These are phyloP conservation scores for Meriones unguiculatus DNA, from an alignment of 2,113 vertebrate species.

Conservation along the genomic window DNA sequence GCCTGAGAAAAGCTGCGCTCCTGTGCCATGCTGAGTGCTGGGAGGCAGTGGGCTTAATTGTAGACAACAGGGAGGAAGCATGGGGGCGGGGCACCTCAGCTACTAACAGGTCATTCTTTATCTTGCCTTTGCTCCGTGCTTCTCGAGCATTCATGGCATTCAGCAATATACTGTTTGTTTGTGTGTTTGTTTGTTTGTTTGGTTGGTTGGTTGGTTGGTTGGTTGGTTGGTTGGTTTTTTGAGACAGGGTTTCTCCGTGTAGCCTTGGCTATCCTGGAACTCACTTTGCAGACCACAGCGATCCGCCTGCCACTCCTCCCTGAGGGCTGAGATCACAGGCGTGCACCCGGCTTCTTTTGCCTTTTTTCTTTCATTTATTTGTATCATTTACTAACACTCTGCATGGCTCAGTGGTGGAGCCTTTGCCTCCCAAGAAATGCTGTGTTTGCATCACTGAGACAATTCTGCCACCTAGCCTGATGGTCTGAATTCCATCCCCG, in stretches of 20 bases:
- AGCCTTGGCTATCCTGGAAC: too few species aligned
- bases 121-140: neutral
- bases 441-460: neutral
- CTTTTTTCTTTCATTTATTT: neutral
- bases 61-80: neutral
- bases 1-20: neutral
- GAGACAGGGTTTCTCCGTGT: too few species aligned
- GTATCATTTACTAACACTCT: neutral
- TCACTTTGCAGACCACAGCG: too few species aligned
- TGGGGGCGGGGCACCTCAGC: neutral
- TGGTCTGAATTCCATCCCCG: neutral
- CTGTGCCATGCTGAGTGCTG: neutral
- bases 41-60: neutral
- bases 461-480: neutral
- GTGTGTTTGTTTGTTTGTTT: too few species aligned
- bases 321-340: too few species aligned
- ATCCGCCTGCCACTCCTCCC: too few species aligned
- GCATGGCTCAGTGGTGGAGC: neutral
- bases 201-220: too few species aligned
- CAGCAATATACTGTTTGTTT: neutral
- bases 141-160: neutral
- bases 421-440: neutral
- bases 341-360: neutral
- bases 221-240: too few species aligned
- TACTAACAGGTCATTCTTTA: neutral